Percentiles rank a stretch among this genome's conserved stretches.
Conservation (phyloP, 2,888 invertebrate genomes). For the Drosophila lacicola region DNA sequence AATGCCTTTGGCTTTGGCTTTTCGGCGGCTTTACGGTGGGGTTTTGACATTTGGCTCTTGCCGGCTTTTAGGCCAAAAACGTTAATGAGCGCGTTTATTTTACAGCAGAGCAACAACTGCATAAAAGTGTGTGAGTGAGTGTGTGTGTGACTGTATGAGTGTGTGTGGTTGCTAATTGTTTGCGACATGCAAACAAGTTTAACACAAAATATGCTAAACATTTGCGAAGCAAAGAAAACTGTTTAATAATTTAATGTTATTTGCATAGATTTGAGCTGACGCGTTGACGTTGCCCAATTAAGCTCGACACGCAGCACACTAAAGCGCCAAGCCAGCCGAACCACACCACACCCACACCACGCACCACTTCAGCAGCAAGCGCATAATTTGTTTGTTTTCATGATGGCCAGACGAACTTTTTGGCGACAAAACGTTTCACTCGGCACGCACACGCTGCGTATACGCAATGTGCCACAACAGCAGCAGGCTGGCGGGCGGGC, state of each 20-base stretch:
- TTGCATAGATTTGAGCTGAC: conserved; percentile 70
- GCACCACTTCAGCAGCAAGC: conserved; percentile 40
- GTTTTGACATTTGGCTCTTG: conserved; percentile 52
- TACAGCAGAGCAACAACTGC: conserved; percentile 33
- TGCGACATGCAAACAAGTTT: conserved; percentile 80
- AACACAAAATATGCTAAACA: conserved; percentile 74
- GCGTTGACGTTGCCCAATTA: conserved; percentile 72
- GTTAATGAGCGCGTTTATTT: conserved; percentile 72
- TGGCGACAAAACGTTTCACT: conserved; percentile 57
- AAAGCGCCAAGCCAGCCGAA: conserved; percentile 23
- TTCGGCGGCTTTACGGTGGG: conserved; percentile 50
- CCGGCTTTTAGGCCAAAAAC: conserved; percentile 56
- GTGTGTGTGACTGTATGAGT: conserved; percentile 23
- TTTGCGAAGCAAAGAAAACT: conserved; percentile 60
- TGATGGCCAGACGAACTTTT: conserved; percentile 46
- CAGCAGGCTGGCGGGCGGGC: background rate
- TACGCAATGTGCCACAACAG: conserved; percentile 42
- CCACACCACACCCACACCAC: conserved; percentile 3
- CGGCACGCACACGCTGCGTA: conserved; percentile 52
- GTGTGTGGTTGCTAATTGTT: conserved; percentile 72
- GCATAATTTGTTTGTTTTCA: conserved; percentile 56
- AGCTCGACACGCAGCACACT: conserved; percentile 64
- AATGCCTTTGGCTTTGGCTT: conserved; percentile 55
- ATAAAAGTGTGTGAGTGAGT: conserved; percentile 4
- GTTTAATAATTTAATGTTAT: conserved; percentile 76